Evolutionary conservation across 2,113 vertebrate genomes (phyloP).

Genomic region (Shinisaurus crocodilurus): DNA sequence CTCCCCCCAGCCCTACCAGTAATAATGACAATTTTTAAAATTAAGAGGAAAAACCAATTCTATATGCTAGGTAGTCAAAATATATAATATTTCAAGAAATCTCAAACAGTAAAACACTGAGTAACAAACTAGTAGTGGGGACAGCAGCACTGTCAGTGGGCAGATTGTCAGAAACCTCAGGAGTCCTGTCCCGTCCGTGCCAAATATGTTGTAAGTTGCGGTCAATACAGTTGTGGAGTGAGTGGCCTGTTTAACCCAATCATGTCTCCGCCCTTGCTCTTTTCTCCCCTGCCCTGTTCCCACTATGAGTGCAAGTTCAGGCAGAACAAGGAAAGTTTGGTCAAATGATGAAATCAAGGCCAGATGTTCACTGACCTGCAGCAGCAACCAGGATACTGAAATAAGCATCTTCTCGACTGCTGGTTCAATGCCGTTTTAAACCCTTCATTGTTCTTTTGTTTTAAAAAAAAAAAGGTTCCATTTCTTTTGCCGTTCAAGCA

Average conservation of each 20-base stretch:
- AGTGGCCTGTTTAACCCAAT: no score
- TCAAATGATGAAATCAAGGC: neutral
- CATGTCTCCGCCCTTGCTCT: neutral
- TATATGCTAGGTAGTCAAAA: neutral
- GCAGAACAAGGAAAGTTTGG: neutral
- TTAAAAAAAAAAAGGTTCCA: slow-evolving; percentile 25
- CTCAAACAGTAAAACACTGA: neutral
- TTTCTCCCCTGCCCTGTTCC: neutral
- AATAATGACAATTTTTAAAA: neutral
- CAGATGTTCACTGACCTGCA: neutral
- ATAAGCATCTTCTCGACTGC: neutral
- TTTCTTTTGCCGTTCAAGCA: slow-evolving; percentile 56
- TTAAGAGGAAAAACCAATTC: neutral
- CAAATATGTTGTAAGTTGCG: no score
- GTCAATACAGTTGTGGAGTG: no score
- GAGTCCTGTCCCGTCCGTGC: no score
- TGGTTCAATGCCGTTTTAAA: slow-evolving; percentile 12
- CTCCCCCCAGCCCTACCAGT: neutral
- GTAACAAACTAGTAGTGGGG: no score
- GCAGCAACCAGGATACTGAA: neutral
- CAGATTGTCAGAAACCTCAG: no score
- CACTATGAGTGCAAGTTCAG: neutral
- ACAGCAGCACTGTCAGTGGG: no score
- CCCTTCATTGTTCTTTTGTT: slow-evolving; percentile 25
- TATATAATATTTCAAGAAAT: neutral